phyloP scores from a whole-genome alignment of 2,888 invertebrate species.

The Drosophila multiciliata region DNA sequence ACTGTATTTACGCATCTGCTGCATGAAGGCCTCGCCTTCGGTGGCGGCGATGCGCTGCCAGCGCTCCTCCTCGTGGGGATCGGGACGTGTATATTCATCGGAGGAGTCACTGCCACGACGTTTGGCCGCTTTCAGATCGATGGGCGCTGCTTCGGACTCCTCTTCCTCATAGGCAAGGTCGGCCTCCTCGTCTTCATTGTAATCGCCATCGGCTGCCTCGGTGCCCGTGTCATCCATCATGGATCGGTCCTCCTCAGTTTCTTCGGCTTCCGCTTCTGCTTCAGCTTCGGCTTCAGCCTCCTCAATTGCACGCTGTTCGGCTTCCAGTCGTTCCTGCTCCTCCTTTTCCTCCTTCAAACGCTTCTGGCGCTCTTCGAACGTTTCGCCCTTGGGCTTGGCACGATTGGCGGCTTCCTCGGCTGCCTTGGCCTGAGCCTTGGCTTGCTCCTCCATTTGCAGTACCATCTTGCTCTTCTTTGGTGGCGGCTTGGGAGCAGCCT shows the following conservation, averaged over 20 bases:
- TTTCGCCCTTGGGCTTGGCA: conserved; percentile 82
- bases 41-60: conserved; percentile 84
- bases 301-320: conserved; percentile 78
- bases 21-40: conserved; percentile 83
- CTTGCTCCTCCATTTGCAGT: conserved; percentile 84
- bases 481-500: conserved; percentile 82
- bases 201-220: conserved; percentile 72
- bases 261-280: conserved; percentile 67
- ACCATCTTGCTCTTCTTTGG: conserved; percentile 84
- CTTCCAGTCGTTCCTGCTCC: conserved; percentile 81
- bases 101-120: conserved; percentile 83
- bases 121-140: conserved; percentile 69
- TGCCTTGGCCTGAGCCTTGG: conserved; percentile 83
- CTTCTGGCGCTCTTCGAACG: conserved; percentile 83
- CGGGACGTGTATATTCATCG: conserved; percentile 82
- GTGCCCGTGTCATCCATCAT: conserved; percentile 67
- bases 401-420: conserved; percentile 82
- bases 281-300: conserved; percentile 78
- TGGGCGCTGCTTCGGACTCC: conserved; percentile 61
- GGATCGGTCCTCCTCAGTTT: conserved; percentile 62
- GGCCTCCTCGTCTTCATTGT: conserved; percentile 59
- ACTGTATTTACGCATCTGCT: conserved; percentile 83
- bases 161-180: conserved; percentile 56
- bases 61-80: conserved; percentile 82
- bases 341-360: conserved; percentile 82